Evolutionary conservation across 2,113 vertebrate genomes (phyloP), one percentile per base, ranked within the genome.

Genomic region (Coryphaenoides rupestris): DNA sequence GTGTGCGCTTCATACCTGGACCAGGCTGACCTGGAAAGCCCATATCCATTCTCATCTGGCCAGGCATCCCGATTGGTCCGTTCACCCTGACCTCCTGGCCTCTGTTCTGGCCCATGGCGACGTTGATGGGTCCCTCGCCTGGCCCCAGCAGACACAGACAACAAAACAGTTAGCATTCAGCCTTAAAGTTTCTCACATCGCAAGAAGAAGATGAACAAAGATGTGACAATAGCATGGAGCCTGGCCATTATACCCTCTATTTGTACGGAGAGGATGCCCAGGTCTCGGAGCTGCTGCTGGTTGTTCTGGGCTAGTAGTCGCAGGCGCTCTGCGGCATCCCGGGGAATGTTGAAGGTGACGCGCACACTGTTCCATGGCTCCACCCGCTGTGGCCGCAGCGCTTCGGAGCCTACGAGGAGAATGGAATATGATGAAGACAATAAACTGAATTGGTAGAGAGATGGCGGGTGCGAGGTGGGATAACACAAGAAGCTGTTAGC

Each of bases 321-420:
- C 67, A 99, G 89, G 12, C 97, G 91, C 74, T 99, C 96, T 0
- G 97, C 97, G 10, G 97, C 97, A 78, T 99, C 97, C 3, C 96
- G 88, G 69, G 97, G 97, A 82, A 99, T 98, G 80, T 94, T 98
- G 83, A 99, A 99, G 19, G 97, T 99, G 60, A 99, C 96, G 0
- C 97, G 93, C 19, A 99, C 97, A 0, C 97, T 99, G 89, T 99
- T 99, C 97, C 97, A 99, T 0, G 96, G 96, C 77, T 99, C 97
- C 21, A 99, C 92, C 21, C 90, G 92, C 83, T 92, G 91, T 52
- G 94, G 88, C 49, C 88, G 91, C 62, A 99, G 82, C 68, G 87
- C 92, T 62, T 87, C 89, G 53, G 92, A 91, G 73, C 90, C 97
- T 99, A 33, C 23, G 63, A 50, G 1, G 62, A 68, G 14, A 74